Conservation (phyloP, 2,113 vertebrate species). For the Alexandromys fortis region DNA sequence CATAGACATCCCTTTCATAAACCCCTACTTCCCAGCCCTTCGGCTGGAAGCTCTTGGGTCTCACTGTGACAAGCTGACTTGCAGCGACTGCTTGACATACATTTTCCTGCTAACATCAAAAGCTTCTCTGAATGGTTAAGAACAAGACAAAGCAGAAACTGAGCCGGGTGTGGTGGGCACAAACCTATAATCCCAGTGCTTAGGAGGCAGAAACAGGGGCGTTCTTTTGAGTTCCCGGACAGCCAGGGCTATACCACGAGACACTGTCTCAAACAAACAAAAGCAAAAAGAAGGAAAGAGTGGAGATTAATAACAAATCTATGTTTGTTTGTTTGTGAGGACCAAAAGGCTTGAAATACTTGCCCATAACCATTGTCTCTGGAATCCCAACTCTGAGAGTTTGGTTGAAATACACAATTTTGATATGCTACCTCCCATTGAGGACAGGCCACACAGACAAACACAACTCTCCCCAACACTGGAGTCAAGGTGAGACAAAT, state of each 20-base stretch:
- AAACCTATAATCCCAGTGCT: not conserved
- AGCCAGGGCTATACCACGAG: not conserved
- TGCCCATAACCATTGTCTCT: not conserved
- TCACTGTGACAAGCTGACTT: not conserved
- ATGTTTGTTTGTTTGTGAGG: constrained; percentile 5
- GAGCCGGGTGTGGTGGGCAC: not conserved
- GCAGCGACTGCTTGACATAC: too few species aligned
- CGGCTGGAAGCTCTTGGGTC: not conserved
- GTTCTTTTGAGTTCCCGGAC: not conserved
- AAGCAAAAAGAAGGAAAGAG: not conserved
- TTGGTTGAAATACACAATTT: constrained; percentile 46
- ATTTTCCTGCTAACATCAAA: not conserved
- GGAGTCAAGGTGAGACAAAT: not conserved
- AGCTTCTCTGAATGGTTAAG: not conserved
- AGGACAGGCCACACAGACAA: not conserved
- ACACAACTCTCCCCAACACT: not conserved
- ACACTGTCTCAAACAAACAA: not conserved
- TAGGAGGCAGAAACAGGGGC: not conserved
- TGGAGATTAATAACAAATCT: not conserved
- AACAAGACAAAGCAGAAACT: not conserved
- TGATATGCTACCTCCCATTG: not conserved
- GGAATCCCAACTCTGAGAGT: not conserved
- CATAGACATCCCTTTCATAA: not conserved
- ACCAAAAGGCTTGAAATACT: not conserved
- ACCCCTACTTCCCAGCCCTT: not conserved